These are phyloP conservation scores for Chamaea fasciata DNA, from an alignment of 2,113 vertebrate species.

Conservation along the genomic window DNA sequence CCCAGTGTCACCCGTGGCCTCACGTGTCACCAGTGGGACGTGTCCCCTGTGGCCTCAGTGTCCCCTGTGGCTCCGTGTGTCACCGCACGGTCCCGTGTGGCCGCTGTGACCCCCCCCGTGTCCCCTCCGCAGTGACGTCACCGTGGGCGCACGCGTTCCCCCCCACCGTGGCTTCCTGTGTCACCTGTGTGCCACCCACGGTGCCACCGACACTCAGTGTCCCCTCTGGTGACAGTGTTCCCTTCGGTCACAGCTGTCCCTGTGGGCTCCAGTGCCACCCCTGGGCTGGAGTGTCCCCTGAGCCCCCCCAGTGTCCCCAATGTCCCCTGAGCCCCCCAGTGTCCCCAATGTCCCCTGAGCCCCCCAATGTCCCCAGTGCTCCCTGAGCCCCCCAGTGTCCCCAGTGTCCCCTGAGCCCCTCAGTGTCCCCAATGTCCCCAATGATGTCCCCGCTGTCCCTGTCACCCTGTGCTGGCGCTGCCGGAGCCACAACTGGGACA, in stretches of 20 bases:
- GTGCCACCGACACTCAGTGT: not conserved
- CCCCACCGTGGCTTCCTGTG: not conserved
- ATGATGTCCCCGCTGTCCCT: too few species aligned
- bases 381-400: not conserved
- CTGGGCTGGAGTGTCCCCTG: not conserved
- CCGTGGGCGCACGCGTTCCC: not conserved
- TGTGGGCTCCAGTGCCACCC: not conserved
- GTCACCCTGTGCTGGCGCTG: too few species aligned
- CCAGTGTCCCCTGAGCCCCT: not conserved
- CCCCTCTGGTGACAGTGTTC: not conserved
- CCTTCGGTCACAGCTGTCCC: not conserved
- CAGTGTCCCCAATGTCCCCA: too few species aligned
- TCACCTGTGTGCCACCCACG: not conserved
- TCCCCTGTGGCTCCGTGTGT: not conserved
- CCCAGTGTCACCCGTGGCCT: too few species aligned
- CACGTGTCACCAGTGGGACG: not conserved
- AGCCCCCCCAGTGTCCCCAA: too few species aligned
- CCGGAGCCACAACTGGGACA: too few species aligned
- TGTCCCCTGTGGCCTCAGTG: too few species aligned
- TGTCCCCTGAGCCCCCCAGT: too few species aligned
- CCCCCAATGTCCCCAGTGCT: too few species aligned
- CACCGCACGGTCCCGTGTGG: not conserved
- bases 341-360: too few species aligned
- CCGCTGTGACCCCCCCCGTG: not conserved
- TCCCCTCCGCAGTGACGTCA: not conserved